phyloP scores from a whole-genome alignment of 1,140 invertebrate species.

The Maconellicoccus hirsutus region DNA sequence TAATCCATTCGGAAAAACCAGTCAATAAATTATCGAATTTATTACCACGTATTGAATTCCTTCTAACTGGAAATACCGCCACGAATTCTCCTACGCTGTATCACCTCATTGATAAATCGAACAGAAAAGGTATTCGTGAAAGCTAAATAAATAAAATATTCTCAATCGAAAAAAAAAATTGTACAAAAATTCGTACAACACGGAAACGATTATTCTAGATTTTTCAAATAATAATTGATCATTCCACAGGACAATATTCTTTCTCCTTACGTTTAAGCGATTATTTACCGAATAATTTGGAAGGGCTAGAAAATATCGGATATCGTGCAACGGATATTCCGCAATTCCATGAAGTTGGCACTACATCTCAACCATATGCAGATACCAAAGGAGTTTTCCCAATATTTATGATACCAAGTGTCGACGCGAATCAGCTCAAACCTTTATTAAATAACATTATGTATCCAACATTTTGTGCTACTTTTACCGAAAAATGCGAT shows the following conservation, averaged over 20 bases:
- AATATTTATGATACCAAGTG: conserved; percentile 25
- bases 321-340: conserved; percentile 6
- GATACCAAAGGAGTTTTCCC: conserved; percentile 24
- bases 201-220: too few species aligned
- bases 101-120: background rate
- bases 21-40: background rate
- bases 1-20: background rate
- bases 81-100: background rate
- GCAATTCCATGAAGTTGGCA: conserved; percentile 23
- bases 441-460: conserved; percentile 23
- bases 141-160: too few species aligned
- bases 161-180: too few species aligned
- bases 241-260: background rate
- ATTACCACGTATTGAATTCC: background rate
- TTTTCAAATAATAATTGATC: background rate
- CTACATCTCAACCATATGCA: conserved; percentile 19
- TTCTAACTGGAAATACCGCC: background rate
- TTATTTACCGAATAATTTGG: conserved; percentile 10
- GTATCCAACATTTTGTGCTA: conserved; percentile 23
- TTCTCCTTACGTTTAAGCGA: background rate
- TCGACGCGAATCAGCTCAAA: conserved; percentile 11
- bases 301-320: conserved; percentile 13
- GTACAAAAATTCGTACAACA: too few species aligned
- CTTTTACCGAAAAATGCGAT: conserved; percentile 10
- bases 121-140: background rate